These are phyloP conservation scores for Eurois occulta DNA, from an alignment of 2,888 invertebrate species.

Conservation along the genomic window DNA sequence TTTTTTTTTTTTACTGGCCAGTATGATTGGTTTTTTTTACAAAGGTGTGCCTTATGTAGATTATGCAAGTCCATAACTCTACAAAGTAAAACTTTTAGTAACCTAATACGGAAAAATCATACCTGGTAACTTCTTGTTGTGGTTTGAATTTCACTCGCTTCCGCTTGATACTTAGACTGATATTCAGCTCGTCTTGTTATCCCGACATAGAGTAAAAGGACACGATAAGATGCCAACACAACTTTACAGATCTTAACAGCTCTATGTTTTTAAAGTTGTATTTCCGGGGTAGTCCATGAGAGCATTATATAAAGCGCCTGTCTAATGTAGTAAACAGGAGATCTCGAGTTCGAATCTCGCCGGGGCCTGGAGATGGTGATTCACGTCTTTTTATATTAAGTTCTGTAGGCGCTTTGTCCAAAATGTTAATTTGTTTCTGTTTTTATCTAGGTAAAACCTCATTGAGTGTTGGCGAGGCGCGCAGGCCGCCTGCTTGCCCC, in stretches of 20 bases:
- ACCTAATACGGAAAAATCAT: background rate
- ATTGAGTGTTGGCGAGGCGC: constrained; percentile 83
- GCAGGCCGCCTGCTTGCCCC: constrained; percentile 68
- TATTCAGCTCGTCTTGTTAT: background rate
- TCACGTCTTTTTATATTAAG: no score
- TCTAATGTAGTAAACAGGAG: no score
- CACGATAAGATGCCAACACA: constrained; percentile 1
- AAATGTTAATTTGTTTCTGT: constrained; percentile 24
- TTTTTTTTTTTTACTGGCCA: background rate
- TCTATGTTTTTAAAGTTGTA: background rate
- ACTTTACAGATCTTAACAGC: background rate
- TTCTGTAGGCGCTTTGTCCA: background rate
- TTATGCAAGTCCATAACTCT: background rate
- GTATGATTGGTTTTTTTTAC: no score
- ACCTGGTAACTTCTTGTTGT: background rate
- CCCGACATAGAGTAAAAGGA: background rate
- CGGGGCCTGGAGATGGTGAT: no score
- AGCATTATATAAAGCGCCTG: no score
- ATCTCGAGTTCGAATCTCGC: no score
- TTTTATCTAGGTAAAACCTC: constrained; percentile 85
- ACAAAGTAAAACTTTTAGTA: background rate
- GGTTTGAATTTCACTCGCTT: background rate
- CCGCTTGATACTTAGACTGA: background rate
- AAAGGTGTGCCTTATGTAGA: background rate
- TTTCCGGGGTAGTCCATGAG: background rate